Conservation (phyloP, 2,888 invertebrate genomes). For the Cephonodes hylas region DNA sequence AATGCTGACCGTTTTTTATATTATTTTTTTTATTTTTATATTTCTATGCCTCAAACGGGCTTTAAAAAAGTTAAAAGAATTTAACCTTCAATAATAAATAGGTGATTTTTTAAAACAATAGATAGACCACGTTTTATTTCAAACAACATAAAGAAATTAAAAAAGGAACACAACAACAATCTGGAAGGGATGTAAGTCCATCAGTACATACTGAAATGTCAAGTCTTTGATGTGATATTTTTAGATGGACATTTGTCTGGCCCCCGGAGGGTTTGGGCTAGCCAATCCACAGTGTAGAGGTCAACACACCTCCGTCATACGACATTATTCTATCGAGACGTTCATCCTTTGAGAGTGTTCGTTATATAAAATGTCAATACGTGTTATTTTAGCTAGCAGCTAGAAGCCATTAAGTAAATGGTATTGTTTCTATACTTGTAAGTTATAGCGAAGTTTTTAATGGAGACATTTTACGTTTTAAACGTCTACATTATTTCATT, state of each 20-base stretch:
- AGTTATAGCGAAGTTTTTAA: no score
- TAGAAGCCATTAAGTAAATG: background rate
- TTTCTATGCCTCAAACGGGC: no score
- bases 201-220: conserved; percentile 36
- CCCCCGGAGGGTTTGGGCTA: conserved; percentile 16
- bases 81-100: no score
- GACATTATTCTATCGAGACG: background rate
- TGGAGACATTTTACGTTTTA: no score
- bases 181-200: background rate
- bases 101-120: no score
- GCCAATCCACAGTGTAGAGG: conserved; percentile 14
- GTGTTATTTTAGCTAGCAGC: background rate
- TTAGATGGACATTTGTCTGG: conserved; percentile 27
- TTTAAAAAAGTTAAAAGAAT: no score
- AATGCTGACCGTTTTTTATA: no score
- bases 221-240: conserved; percentile 40
- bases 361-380: background rate
- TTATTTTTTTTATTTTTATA: no score
- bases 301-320: conserved; percentile 2
- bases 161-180: background rate
- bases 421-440: background rate
- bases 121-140: no score
- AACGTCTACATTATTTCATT: no score
- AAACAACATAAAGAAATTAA: no score
- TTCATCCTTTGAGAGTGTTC: background rate